Evolutionary conservation across 2,888 invertebrate species (phyloP).

Genomic region (Formica aserva): DNA sequence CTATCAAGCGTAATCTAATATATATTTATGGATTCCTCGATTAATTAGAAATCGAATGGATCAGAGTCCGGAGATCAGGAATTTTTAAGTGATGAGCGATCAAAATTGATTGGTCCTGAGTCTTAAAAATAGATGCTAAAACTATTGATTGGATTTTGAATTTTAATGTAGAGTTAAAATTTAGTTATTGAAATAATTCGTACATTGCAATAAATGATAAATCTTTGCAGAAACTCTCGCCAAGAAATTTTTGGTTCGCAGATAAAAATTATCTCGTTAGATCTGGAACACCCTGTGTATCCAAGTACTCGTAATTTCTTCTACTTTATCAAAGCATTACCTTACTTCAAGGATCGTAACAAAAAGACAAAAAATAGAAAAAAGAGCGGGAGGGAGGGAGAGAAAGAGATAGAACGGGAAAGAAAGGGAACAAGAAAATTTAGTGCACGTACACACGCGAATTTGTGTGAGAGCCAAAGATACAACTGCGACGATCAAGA

Average conservation of each 20-base stretch:
- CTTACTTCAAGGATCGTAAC: conserved; percentile 29
- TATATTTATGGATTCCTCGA: neutral
- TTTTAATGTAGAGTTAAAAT: neutral
- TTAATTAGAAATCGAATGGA: neutral
- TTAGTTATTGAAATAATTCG: neutral
- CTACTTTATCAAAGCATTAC: conserved; percentile 43
- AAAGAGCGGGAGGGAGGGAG: neutral
- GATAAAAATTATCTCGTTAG: neutral
- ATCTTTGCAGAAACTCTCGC: neutral
- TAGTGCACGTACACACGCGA: conserved; percentile 22
- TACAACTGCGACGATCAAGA: conserved; percentile 36
- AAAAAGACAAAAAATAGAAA: conserved; percentile 17
- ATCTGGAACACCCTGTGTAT: neutral
- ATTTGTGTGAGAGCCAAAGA: conserved; percentile 27
- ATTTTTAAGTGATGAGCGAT: neutral
- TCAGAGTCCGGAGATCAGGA: neutral
- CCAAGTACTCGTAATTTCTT: conserved; percentile 9
- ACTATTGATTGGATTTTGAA: neutral
- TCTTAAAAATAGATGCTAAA: neutral
- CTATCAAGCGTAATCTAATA: neutral
- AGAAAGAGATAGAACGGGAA: neutral
- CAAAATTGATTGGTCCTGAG: neutral
- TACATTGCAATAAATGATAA: neutral
- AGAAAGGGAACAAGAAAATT: conserved; percentile 32
- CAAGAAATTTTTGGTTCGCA: neutral